phyloP scores from a whole-genome alignment of 2,888 invertebrate genomes.

The Drosophila anceps region DNA sequence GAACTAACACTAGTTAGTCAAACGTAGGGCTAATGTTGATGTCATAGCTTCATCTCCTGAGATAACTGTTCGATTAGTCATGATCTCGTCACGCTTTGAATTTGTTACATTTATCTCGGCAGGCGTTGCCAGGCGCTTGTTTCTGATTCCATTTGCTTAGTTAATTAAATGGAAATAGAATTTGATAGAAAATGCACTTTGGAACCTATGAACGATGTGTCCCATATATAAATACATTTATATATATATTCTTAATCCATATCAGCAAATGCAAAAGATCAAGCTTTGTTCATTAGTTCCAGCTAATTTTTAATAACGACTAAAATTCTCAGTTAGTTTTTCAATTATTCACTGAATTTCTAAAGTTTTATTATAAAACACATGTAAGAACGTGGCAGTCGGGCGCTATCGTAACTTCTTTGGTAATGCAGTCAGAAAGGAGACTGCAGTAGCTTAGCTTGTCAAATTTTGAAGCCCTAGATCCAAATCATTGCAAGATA shows the following conservation, averaged over 20 bases:
- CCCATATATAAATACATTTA: not conserved
- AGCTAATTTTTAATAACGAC: not conserved
- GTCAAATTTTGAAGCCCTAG: no score
- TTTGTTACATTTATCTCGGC: not conserved
- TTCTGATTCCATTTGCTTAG: not conserved
- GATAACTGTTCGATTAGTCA: slow-evolving; percentile 4
- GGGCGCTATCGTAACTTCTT: no score
- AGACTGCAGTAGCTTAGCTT: no score
- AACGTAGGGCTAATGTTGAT: not conserved
- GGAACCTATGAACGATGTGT: not conserved
- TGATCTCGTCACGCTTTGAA: not conserved
- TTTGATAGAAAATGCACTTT: not conserved
- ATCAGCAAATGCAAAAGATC: not conserved
- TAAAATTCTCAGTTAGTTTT: no score
- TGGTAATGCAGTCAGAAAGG: no score
- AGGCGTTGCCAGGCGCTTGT: not conserved
- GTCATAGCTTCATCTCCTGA: slow-evolving; percentile 1
- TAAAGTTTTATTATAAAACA: no score
- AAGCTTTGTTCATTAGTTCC: not conserved
- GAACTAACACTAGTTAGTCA: not conserved
- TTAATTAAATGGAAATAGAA: not conserved
- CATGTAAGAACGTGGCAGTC: no score
- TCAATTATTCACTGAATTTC: no score
- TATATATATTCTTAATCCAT: not conserved
- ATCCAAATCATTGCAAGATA: no score